phyloP scores from a whole-genome alignment of 2,113 vertebrate species.

The Canis aureus region DNA sequence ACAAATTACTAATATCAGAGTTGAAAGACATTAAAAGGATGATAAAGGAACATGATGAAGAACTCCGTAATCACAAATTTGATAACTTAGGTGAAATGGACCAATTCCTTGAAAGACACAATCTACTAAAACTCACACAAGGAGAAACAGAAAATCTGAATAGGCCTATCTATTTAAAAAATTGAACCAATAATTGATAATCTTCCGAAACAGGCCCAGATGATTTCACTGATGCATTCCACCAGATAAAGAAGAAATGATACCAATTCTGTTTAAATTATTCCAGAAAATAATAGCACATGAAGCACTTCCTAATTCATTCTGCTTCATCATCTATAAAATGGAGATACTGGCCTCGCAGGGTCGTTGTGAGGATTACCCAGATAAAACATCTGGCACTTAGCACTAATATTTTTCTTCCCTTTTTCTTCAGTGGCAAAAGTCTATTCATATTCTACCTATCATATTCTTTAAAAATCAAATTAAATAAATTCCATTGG shows the following conservation, averaged over 20 bases:
- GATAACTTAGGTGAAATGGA: neutral
- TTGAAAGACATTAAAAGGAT: neutral
- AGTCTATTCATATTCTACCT: neutral
- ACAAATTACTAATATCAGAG: neutral
- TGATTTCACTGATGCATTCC: neutral
- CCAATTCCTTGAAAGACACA: neutral
- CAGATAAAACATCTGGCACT: too few relatives aligned
- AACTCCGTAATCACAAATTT: neutral
- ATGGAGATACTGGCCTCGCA: fast-evolving
- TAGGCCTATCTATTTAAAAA: neutral
- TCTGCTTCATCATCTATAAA: neutral
- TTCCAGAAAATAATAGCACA: neutral
- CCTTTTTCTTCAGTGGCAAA: neutral
- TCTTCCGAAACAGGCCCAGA: neutral
- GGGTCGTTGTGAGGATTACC: neutral
- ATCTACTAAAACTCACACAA: neutral
- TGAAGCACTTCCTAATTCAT: neutral
- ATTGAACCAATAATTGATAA: neutral
- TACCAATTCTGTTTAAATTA: neutral
- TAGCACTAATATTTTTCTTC: neutral
- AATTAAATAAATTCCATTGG: neutral
- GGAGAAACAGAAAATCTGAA: neutral
- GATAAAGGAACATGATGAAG: neutral
- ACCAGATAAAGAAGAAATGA: neutral
- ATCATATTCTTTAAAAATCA: neutral